Base-by-base conservation (phyloP, 23 tunicate genomes). In the Styela clava region DNA sequence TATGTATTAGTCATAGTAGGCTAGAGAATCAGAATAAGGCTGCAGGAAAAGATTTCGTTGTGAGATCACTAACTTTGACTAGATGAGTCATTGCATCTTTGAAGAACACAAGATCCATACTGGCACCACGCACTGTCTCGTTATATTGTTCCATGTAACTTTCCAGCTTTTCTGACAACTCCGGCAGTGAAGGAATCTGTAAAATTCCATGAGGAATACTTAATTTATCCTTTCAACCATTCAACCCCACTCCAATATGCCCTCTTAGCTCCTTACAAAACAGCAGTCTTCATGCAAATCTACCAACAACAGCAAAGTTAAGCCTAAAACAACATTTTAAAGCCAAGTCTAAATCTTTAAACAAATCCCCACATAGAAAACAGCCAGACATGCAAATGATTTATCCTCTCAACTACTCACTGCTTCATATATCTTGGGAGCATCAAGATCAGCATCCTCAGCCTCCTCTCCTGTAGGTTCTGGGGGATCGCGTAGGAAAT, bases 11-110 rank as follows among this genome's bases (percentile, higher is more conserved):
- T n/a, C n/a, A n/a, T n/a, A n/a, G n/a, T n/a, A n/a, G n/a, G n/a
- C n/a, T n/a, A n/a, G n/a, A n/a, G n/a, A n/a, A n/a, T n/a, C n/a
- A n/a, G n/a, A n/a, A n/a, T n/a, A n/a, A n/a, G n/a, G n/a, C n/a
- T n/a, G n/a, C n/a, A n/a, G n/a, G n/a, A n/a, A n/a, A n/a, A n/a
- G n/a, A n/a, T n/a, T n/a, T n/a, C n/a, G n/a, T n/a, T n/a, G n/a
- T n/a, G n/a, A 44, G 70, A 3, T 72, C 52, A 24, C 51, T 63
- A 18, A 93, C 98, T 85, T 96, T 96, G 33, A 96, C 88, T 2
- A 96, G 82, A 82, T 96, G 99, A 18, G 94, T 88, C 99, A 96
- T 96, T 21, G 99, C 99, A 87, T 96, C 99, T 84, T 96, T 96
- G 79, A 96, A 96, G 85, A 96, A 96, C 33, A 96, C 99, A 32